Evolutionary conservation across 2,113 vertebrate species (phyloP).

Genomic region (Hippopotamus amphibius): DNA sequence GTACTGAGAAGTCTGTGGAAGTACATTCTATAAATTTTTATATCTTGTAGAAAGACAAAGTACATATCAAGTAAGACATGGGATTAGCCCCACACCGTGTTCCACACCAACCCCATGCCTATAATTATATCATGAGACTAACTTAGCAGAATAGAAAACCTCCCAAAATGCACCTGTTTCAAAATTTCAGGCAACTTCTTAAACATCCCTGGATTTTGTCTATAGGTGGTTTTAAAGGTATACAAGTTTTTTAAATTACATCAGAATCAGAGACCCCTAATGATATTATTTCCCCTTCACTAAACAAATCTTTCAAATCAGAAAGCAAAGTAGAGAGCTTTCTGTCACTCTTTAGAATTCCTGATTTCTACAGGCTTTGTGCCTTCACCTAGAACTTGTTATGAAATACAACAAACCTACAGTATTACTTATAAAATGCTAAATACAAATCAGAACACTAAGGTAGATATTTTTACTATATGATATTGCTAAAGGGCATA

Average conservation of each 20-base stretch:
- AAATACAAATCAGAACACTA: not conserved
- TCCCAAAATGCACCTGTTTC: not conserved
- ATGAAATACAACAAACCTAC: slow-evolving; percentile 24
- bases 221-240: not conserved
- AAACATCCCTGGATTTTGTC: slow-evolving; percentile 34
- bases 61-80: not conserved
- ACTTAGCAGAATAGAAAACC: not conserved
- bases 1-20: slow-evolving; percentile 16
- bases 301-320: slow-evolving; percentile 39
- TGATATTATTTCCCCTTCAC: slow-evolving; percentile 17
- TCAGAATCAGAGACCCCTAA: slow-evolving; percentile 4
- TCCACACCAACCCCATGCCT: not conserved
- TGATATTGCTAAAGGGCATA: not conserved
- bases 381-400: slow-evolving; percentile 22
- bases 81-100: not conserved
- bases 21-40: not conserved
- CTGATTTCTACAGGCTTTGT: slow-evolving; percentile 39
- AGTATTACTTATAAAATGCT: slow-evolving; percentile 25
- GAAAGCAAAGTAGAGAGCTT: slow-evolving; percentile 10
- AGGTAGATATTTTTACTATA: not conserved
- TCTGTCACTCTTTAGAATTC: slow-evolving; percentile 31
- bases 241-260: not conserved
- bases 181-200: slow-evolving; percentile 30
- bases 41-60: slow-evolving; percentile 45
- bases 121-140: not conserved